These are phyloP conservation scores for Anguilla obscura DNA, from an alignment of 2,797 vertebrate species.

Conservation along the genomic window DNA sequence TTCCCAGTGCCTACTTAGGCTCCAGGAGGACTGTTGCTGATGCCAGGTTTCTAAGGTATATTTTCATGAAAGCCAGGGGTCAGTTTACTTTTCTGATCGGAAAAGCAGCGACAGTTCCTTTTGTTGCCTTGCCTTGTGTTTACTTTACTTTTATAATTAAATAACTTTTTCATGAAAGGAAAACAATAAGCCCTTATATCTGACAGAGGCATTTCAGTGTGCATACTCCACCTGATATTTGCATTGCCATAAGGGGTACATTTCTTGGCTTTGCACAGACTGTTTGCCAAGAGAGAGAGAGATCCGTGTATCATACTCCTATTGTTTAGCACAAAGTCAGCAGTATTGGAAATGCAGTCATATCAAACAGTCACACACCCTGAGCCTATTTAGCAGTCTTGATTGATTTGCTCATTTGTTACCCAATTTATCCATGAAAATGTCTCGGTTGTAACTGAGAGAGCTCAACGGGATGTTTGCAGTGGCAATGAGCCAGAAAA, in stretches of 20 bases:
- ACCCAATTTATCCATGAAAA: slow-evolving; percentile 9
- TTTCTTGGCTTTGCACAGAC: not conserved
- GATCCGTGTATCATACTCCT: not conserved
- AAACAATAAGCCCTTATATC: not conserved
- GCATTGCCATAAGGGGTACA: not conserved
- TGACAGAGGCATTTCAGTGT: not conserved
- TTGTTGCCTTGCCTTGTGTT: not conserved
- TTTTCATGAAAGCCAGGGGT: not conserved
- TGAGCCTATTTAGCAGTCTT: slow-evolving; percentile 3
- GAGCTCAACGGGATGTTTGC: slow-evolving; percentile 13
- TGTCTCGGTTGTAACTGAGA: slow-evolving; percentile 5
- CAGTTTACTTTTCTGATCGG: not conserved
- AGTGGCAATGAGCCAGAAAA: slow-evolving; percentile 38
- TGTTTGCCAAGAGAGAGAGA: not conserved
- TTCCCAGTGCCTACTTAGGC: not conserved
- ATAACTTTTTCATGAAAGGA: not conserved
- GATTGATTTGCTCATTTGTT: slow-evolving; percentile 25
- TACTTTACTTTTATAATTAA: not conserved
- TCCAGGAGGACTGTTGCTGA: not conserved
- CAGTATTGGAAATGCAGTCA: slow-evolving; percentile 11
- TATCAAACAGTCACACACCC: not conserved
- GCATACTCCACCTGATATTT: not conserved
- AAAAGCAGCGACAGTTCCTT: not conserved
- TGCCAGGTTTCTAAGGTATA: not conserved
- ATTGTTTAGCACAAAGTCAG: slow-evolving; percentile 10